phyloP scores from a whole-genome alignment of 2,113 vertebrate genomes.

The Phodopus roborovskii region DNA sequence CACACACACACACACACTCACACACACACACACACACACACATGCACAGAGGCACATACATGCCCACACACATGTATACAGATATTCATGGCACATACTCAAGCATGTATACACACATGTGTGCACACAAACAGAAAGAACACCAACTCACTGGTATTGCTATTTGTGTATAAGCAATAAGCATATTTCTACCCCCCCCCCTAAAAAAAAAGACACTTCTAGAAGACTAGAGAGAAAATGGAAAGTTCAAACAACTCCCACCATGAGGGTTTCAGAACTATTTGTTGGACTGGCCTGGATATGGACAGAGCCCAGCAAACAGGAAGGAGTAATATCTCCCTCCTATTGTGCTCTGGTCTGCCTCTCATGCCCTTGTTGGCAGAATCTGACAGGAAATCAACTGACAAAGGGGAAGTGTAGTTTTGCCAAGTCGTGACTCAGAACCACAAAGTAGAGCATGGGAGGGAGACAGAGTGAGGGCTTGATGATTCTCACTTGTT shows the following conservation, averaged over 20 bases:
- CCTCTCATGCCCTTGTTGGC: background rate
- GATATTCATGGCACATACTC: too few species aligned
- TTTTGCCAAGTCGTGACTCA: background rate
- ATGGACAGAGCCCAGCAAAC: background rate
- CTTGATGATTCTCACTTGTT: background rate
- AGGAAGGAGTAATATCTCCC: background rate
- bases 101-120: background rate
- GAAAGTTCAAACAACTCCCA: background rate
- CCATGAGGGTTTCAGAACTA: background rate
- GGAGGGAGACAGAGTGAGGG: background rate
- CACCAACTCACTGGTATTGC: background rate
- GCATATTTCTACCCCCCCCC: background rate
- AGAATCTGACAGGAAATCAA: slow-evolving; percentile 29
- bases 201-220: background rate
- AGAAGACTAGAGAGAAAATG: background rate
- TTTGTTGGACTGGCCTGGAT: background rate
- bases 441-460: background rate
- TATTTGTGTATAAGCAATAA: background rate
- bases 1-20: background rate
- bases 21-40: background rate
- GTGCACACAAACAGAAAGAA: background rate
- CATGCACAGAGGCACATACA: too few species aligned
- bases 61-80: too few species aligned
- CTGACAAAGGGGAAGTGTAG: background rate
- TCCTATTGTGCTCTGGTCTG: background rate